phyloP scores from a whole-genome alignment of 2,888 invertebrate genomes.

The Magallana nippona region DNA sequence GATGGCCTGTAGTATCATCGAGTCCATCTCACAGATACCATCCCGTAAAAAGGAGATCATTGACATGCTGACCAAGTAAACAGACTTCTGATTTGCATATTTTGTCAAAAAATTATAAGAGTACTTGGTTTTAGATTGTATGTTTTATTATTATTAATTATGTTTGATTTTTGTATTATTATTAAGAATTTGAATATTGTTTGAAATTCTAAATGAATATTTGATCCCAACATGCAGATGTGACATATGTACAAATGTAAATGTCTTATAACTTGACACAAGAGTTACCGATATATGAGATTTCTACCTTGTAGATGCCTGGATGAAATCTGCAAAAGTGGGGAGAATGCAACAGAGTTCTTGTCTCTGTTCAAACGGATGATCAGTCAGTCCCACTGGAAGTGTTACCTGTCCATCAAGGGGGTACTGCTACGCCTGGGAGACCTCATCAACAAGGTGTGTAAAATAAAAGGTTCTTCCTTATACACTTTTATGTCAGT shows the following conservation, averaged over 20 bases:
- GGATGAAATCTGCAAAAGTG: slow-evolving; percentile 91
- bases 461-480: not conserved
- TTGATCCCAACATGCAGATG: too few relatives aligned
- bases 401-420: slow-evolving; percentile 91
- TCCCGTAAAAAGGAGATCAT: slow-evolving; percentile 87
- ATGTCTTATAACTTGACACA: not conserved
- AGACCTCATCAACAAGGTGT: slow-evolving; percentile 90
- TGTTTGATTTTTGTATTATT: too few relatives aligned
- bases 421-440: slow-evolving; percentile 92
- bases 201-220: too few relatives aligned
- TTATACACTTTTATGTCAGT: too few relatives aligned
- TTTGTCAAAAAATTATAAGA: too few relatives aligned
- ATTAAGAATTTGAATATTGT: too few relatives aligned
- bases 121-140: too few relatives aligned
- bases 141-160: too few relatives aligned
- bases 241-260: too few relatives aligned
- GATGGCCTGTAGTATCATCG: slow-evolving; percentile 93
- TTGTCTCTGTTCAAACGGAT: slow-evolving; percentile 91
- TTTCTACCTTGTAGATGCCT: slow-evolving; percentile 80
- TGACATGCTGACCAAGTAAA: slow-evolving; percentile 91
- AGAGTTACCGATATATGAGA: not conserved
- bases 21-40: slow-evolving; percentile 86
- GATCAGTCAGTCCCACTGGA: slow-evolving; percentile 93
- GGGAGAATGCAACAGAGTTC: slow-evolving; percentile 95
- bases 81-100: slow-evolving; percentile 4